These are phyloP conservation scores for Enteromius paludinosus DNA, from an alignment of 2,797 vertebrate genomes.

Conservation along the genomic window DNA sequence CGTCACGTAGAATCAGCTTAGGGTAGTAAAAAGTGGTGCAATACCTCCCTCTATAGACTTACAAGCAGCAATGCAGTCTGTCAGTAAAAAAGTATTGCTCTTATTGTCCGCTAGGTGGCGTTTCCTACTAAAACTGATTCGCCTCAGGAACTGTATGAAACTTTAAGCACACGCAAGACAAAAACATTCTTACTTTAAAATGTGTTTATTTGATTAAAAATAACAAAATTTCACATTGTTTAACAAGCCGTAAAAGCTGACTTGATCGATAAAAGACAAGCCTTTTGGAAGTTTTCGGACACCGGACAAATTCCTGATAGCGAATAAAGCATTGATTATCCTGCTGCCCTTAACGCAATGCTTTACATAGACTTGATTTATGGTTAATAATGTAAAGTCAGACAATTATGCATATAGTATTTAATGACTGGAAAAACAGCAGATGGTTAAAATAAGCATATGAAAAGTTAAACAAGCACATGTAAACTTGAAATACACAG, in stretches of 20 bases:
- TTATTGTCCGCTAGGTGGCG: constrained; percentile 26
- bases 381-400: constrained; percentile 49
- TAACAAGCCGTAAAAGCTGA: neutral
- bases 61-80: neutral
- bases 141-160: neutral
- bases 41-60: constrained; percentile 34
- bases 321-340: constrained; percentile 8
- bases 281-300: constrained; percentile 2
- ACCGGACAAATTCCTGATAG: constrained; percentile 2
- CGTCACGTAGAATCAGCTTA: neutral
- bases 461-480: constrained; percentile 31
- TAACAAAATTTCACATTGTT: constrained; percentile 25
- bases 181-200: neutral
- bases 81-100: neutral
- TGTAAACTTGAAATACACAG: constrained; percentile 34
- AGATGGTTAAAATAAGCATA: constrained; percentile 27
- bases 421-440: neutral
- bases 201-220: constrained; percentile 20
- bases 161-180: neutral
- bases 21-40: neutral
- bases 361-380: constrained; percentile 38
- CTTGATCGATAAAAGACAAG: neutral
- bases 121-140: neutral
- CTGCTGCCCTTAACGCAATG: neutral
- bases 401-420: constrained; percentile 36